phyloP scores from a whole-genome alignment of 2,797 vertebrate genomes.

The Nasua narica region DNA sequence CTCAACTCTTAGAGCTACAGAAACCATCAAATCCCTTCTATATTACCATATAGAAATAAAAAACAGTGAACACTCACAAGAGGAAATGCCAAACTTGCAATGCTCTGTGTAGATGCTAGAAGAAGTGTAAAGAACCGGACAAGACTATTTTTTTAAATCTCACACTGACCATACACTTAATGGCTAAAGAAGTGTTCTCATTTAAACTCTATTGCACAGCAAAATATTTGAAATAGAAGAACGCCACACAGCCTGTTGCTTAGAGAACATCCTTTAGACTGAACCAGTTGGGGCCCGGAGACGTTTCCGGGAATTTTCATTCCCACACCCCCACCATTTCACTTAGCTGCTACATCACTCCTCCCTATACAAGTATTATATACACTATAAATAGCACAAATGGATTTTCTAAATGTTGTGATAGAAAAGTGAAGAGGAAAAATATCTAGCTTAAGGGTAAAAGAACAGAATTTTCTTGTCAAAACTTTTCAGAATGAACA shows the following conservation, averaged over 20 bases:
- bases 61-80: background rate
- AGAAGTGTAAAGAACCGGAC: background rate
- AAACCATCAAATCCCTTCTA: background rate
- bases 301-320: background rate
- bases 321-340: background rate
- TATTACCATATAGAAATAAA: too few species aligned
- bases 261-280: background rate
- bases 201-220: background rate
- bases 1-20: slow-evolving; percentile 6
- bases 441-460: background rate
- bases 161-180: background rate
- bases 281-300: background rate
- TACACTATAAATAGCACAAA: background rate
- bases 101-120: background rate
- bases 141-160: background rate
- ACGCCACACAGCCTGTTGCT: background rate
- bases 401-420: background rate
- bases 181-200: background rate
- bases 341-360: background rate
- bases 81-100: background rate
- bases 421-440: background rate
- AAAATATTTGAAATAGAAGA: background rate
- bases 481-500: slow-evolving; percentile 5
- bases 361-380: background rate
- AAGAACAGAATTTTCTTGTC: background rate